Evolutionary conservation across 2,797 vertebrate species (phyloP).

Genomic region (Parotocinclus haroldoi): DNA sequence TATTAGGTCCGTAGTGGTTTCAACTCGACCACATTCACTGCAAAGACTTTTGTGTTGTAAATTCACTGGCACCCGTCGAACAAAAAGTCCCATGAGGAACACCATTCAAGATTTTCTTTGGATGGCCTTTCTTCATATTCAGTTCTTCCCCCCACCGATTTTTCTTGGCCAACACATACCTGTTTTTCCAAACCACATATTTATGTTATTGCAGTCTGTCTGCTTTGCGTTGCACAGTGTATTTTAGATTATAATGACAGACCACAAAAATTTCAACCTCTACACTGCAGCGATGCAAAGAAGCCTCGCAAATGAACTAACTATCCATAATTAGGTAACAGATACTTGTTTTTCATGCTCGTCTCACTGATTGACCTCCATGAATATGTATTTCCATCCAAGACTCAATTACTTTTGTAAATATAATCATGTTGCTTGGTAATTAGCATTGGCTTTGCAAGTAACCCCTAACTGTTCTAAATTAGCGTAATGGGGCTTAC

Average conservation of each 20-base stretch:
- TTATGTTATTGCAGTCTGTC: conserved; percentile 48
- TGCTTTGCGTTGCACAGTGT: conserved; percentile 40
- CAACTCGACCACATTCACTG: conserved; percentile 10
- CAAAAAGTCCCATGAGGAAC: conserved; percentile 35
- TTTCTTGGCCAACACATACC: conserved; percentile 44
- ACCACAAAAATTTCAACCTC: conserved; percentile 35
- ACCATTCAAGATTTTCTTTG: conserved; percentile 38
- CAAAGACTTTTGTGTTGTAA: conserved; percentile 37
- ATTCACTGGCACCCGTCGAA: conserved; percentile 17
- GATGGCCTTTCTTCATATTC: conserved; percentile 35
- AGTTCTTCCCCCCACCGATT: conserved; percentile 14
- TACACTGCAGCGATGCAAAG: conserved; percentile 16
- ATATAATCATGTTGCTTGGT: conserved; percentile 49
- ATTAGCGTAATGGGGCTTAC: conserved; percentile 47
- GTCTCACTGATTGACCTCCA: conserved; percentile 44
- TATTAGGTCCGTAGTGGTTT: conserved; percentile 17
- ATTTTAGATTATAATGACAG: conserved; percentile 44
- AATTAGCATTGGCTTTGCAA: conserved; percentile 49
- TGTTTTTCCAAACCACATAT: conserved; percentile 48
- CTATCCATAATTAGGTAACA: conserved; percentile 38
- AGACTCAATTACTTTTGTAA: conserved; percentile 44
- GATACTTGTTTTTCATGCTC: conserved; percentile 34
- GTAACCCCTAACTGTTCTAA: conserved; percentile 51
- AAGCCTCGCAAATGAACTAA: conserved; percentile 35
- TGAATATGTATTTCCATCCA: conserved; percentile 33